These are phyloP conservation scores for Allolobophora icterica DNA, from an alignment of 2,888 invertebrate genomes.

Conservation along the genomic window DNA sequence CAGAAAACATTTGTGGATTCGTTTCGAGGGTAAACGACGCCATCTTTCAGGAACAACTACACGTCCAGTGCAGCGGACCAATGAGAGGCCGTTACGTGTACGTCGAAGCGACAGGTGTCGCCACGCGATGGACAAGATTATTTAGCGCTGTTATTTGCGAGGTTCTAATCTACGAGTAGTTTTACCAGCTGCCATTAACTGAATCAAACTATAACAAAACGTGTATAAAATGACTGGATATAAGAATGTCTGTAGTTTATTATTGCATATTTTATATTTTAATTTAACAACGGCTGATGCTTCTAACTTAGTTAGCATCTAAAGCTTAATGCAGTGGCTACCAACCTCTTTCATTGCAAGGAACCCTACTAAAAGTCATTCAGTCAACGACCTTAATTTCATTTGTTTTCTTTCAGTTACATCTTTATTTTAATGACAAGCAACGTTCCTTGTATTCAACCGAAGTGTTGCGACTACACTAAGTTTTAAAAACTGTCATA, in stretches of 20 bases:
- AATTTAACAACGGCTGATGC: not conserved
- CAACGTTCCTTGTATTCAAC: too few species aligned
- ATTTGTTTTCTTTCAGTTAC: too few species aligned
- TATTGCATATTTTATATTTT: not conserved
- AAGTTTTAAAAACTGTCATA: too few species aligned
- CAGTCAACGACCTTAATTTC: too few species aligned
- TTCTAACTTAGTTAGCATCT: not conserved
- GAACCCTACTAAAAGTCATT: too few species aligned
- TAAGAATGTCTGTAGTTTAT: not conserved
- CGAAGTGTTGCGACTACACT: too few species aligned
- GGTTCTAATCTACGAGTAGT: constrained; percentile 65
- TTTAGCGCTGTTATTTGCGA: constrained; percentile 69
- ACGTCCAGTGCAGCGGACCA: constrained; percentile 66
- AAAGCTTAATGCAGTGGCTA: too few species aligned
- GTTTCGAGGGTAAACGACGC: constrained; percentile 68
- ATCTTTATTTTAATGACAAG: too few species aligned
- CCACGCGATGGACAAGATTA: constrained; percentile 66
- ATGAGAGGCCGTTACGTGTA: constrained; percentile 67
- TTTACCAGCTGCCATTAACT: not conserved
- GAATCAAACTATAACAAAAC: not conserved
- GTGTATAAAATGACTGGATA: constrained; percentile 3
- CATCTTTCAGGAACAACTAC: constrained; percentile 66
- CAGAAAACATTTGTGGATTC: constrained; percentile 64
- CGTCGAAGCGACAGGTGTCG: constrained; percentile 67
- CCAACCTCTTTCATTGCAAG: too few species aligned